Evolutionary conservation across 2,797 vertebrate genomes (phyloP), one percentile per base, ranked within the genome.

Genomic region (Anabacerthia variegaticeps): DNA sequence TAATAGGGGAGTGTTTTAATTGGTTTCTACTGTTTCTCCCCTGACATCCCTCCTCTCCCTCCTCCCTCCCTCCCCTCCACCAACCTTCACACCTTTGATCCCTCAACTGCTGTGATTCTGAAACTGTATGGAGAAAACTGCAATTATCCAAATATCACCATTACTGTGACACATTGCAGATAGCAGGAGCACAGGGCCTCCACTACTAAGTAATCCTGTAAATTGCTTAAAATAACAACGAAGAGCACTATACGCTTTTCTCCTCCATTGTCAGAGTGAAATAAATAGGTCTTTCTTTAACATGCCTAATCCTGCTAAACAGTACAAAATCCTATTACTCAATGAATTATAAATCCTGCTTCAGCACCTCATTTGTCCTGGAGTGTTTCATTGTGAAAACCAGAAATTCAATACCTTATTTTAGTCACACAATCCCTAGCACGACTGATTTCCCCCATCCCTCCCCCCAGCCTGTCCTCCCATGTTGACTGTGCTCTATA

Each of bases 271-370:
- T 98, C 97, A 97, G 95, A 92, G 96, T 94, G 97, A 96, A 98
- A 98, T 98, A 98, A 98, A 98, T 98, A 98, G 97, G 97, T 98
- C 95, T 98, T 98, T 98, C 98, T 98, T 96, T 98, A 98, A 98
- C 98, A 98, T 96, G 97, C 95, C 94, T 99, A 98, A 99, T 98
- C 98, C 98, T 96, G 93, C 98, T 98, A 98, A 99, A 98, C 98
- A 98, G 98, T 98, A 98, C 97, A 97, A 98, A 98, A 98, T 98
- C 98, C 98, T 98, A 98, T 98, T 98, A 98, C 97, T 97, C 97
- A 97, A 98, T 98, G 98, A 98, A 98, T 98, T 98, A 98, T 98
- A 98, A 98, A 98, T 98, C 98, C 97, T 96, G 95, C 97, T 98
- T 97, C 96, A 90, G 96, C 96, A 97, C 96, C 96, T 98, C 97